A percentile compares a stretch with the other conserved stretches of the same genome.
These are phyloP conservation scores for Lithosia quadra DNA, from an alignment of 2,888 invertebrate genomes.

Conservation along the genomic window DNA sequence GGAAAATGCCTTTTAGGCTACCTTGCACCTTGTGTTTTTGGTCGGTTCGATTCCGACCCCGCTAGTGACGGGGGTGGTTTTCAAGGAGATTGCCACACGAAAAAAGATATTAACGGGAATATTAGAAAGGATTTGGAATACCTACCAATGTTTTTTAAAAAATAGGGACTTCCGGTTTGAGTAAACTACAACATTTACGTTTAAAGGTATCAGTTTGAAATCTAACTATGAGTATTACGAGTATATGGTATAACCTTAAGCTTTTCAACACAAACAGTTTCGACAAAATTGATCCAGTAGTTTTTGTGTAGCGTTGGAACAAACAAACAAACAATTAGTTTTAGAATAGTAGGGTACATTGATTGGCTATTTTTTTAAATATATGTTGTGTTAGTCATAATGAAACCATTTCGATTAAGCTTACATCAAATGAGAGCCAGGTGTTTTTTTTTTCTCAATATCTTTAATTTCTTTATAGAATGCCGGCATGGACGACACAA, in stretches of 20 bases:
- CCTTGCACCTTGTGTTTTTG: no score
- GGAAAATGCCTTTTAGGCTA: no score
- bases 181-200: not conserved
- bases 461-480: constrained; percentile 86
- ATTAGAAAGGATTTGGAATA: no score
- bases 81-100: no score
- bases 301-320: constrained; percentile 10
- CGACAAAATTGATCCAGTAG: constrained; percentile 7
- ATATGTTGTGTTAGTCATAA: constrained; percentile 1
- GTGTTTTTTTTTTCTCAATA: constrained; percentile 1
- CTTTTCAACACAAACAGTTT: not conserved
- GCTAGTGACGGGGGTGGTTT: no score
- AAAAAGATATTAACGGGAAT: no score
- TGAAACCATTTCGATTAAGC: constrained; percentile 1
- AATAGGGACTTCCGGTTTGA: not conserved
- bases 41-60: no score
- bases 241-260: not conserved
- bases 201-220: no score
- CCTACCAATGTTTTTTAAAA: not conserved
- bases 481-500: constrained; percentile 94
- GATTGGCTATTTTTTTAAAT: constrained; percentile 8
- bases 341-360: constrained; percentile 3
- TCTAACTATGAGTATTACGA: no score
- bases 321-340: constrained; percentile 7
- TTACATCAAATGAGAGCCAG: not conserved